Evolutionary conservation across 2,113 vertebrate species (phyloP).

Genomic region (Eubucco bourcierii): DNA sequence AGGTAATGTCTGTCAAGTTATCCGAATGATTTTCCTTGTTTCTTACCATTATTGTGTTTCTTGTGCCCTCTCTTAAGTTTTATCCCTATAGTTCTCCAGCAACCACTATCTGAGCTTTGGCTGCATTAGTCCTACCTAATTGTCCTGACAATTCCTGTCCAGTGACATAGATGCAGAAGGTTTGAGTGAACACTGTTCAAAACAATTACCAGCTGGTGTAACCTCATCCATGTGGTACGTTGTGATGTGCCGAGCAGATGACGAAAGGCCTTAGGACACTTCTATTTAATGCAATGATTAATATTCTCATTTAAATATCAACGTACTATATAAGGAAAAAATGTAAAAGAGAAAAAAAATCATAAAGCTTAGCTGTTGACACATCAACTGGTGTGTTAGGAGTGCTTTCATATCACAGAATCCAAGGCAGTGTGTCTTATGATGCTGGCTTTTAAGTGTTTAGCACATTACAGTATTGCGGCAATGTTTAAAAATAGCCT

Average conservation of each 20-base stretch:
- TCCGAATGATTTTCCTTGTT: neutral
- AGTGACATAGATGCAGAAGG: neutral
- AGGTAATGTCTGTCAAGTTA: neutral
- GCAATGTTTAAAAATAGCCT: slow-evolving; percentile 50
- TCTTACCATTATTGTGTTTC: neutral
- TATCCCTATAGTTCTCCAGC: neutral
- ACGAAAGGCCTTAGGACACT: slow-evolving; percentile 15
- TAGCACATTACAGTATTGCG: slow-evolving; percentile 16
- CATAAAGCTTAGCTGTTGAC: neutral
- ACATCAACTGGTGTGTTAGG: neutral
- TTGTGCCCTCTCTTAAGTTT: neutral
- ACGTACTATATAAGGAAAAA: neutral
- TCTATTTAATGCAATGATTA: slow-evolving; percentile 28
- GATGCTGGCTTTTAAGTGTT: slow-evolving; percentile 30
- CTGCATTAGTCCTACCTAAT: neutral
- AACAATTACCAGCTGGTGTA: neutral
- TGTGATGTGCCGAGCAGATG: neutral
- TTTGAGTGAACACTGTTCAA: neutral
- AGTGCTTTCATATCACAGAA: neutral
- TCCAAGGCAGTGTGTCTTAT: neutral
- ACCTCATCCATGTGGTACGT: slow-evolving; percentile 3
- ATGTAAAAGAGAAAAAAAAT: neutral
- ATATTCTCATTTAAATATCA: slow-evolving; percentile 43
- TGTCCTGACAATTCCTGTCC: neutral
- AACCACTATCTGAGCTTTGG: neutral